These are phyloP conservation scores for Ornithoptera priamus DNA, from an alignment of 2,888 invertebrate species.

Conservation along the genomic window DNA sequence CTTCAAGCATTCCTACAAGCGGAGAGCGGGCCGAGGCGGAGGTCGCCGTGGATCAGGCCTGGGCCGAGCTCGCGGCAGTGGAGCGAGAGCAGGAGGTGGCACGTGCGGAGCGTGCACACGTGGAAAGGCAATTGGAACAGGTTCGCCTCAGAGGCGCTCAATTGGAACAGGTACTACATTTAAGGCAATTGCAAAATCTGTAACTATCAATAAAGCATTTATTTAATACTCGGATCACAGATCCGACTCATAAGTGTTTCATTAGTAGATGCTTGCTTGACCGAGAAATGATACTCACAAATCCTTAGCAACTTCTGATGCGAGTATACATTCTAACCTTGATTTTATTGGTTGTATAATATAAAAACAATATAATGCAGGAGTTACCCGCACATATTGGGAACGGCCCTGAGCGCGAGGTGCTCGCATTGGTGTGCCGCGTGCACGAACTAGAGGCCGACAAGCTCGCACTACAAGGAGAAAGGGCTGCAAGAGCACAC, in stretches of 20 bases:
- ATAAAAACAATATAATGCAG: constrained; percentile 58
- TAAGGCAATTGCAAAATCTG: neutral
- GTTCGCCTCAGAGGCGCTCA: constrained; percentile 88
- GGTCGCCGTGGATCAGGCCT: constrained; percentile 87
- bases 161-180: constrained; percentile 86
- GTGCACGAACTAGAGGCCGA: constrained; percentile 97
- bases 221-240: neutral
- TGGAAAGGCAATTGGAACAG: constrained; percentile 89
- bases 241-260: neutral
- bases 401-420: constrained; percentile 94
- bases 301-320: neutral
- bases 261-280: too few species aligned
- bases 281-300: neutral
- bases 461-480: constrained; percentile 94
- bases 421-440: constrained; percentile 91
- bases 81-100: constrained; percentile 92
- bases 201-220: neutral
- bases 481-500: constrained; percentile 90
- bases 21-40: constrained; percentile 80
- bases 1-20: constrained; percentile 40
- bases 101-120: constrained; percentile 85
- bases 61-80: constrained; percentile 90
- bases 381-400: constrained; percentile 91
- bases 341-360: neutral
- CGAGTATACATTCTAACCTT: neutral